A percentile compares a stretch with the other conserved stretches of the same genome.
Conservation (phyloP, 2,113 vertebrate species). For the Pterocles burchelli region DNA sequence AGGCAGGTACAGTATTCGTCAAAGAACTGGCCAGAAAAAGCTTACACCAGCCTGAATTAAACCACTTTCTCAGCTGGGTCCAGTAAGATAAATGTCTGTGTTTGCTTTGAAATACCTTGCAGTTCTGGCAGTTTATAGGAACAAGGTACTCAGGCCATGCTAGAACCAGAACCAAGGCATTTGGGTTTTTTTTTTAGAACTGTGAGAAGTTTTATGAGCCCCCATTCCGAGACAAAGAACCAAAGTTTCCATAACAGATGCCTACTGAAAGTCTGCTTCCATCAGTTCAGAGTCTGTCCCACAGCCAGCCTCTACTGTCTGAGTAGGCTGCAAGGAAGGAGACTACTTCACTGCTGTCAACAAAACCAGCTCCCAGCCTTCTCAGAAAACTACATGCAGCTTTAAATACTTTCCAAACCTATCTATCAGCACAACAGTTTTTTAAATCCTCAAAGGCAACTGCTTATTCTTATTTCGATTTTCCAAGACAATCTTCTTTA, state of each 20-base stretch:
- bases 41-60: not conserved
- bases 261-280: not conserved
- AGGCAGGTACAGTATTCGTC: not conserved
- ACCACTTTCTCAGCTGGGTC: not conserved
- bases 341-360: not conserved
- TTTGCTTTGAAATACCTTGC: not conserved
- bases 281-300: not conserved
- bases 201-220: not conserved
- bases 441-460: not conserved
- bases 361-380: not conserved
- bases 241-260: not conserved
- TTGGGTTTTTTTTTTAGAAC: not conserved
- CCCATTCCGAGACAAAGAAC: not conserved
- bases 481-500: not conserved
- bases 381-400: not conserved
- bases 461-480: not conserved
- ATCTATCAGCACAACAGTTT: not conserved
- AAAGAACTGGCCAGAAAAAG: not conserved
- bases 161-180: not conserved
- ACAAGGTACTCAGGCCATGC: not conserved
- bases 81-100: too few relatives aligned
- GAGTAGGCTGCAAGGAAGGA: not conserved
- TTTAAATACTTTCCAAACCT: not conserved
- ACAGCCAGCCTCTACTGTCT: not conserved
- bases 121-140: not conserved